Evolutionary conservation across 2,113 vertebrate species (phyloP).

Genomic region (Andinoacara biseriatus): DNA sequence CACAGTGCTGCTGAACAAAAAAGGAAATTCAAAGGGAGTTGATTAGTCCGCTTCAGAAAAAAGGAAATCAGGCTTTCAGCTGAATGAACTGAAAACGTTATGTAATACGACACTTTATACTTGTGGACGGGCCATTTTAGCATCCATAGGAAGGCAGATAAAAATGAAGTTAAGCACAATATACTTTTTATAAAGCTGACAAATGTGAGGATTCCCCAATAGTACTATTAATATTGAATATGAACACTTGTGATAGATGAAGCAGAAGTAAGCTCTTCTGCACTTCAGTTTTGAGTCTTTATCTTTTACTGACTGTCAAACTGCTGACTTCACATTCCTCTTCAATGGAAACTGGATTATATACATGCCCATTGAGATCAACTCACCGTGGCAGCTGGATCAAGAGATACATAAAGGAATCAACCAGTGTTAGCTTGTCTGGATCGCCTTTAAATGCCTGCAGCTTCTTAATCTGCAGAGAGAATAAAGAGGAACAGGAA

Average conservation of each 20-base stretch:
- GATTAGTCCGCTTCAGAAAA: neutral
- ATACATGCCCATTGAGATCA: constrained; percentile 10
- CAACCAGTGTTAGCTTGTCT: constrained; percentile 92
- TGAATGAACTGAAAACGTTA: neutral
- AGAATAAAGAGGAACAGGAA: constrained; percentile 30
- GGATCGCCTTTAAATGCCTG: constrained; percentile 89
- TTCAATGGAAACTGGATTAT: neutral
- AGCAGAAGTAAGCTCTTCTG: neutral
- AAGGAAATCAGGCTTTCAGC: neutral
- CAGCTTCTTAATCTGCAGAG: constrained; percentile 88
- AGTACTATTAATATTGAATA: neutral
- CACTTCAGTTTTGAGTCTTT: neutral
- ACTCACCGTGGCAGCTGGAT: constrained; percentile 96
- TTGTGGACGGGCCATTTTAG: neutral
- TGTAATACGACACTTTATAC: neutral
- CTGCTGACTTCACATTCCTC: constrained; percentile 8
- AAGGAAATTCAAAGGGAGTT: neutral
- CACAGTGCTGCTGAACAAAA: neutral
- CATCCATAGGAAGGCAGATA: neutral
- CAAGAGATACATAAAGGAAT: constrained; percentile 92
- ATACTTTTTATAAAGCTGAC: neutral
- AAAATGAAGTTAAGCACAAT: neutral
- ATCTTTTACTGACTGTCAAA: constrained; percentile 16
- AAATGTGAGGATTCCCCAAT: neutral
- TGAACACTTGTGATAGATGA: neutral